phyloP scores from a whole-genome alignment of 1,140 invertebrate genomes.

The Nebria ingens region DNA sequence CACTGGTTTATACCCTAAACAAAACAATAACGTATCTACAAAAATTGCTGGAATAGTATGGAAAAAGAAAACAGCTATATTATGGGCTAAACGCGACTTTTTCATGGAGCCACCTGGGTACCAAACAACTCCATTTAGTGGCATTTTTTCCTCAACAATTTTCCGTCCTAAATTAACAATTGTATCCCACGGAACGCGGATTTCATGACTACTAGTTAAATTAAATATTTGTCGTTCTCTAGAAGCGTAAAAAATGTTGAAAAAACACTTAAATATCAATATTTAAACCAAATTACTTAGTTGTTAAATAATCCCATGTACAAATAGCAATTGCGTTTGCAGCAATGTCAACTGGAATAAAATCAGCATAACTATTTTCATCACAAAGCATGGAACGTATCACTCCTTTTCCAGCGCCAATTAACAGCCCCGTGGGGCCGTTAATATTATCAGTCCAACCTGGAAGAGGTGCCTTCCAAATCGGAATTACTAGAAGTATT shows the following conservation, averaged over 20 bases:
- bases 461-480: slow-evolving; percentile 66
- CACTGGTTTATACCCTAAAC: slow-evolving; percentile 75
- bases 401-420: slow-evolving; percentile 74
- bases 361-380: slow-evolving; percentile 66
- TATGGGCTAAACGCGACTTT: slow-evolving; percentile 59
- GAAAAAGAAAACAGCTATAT: slow-evolving; percentile 69
- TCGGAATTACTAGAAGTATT: slow-evolving; percentile 54
- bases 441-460: slow-evolving; percentile 95
- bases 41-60: slow-evolving; percentile 77
- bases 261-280: slow-evolving; percentile 16
- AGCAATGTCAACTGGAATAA: slow-evolving; percentile 74
- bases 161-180: slow-evolving; percentile 73
- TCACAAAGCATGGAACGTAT: slow-evolving; percentile 76
- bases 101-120: slow-evolving; percentile 86
- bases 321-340: slow-evolving; percentile 64
- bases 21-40: slow-evolving; percentile 60
- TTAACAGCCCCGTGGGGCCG: slow-evolving; percentile 69
- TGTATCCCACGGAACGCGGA: slow-evolving; percentile 72
- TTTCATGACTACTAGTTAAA: slow-evolving; percentile 62
- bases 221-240: slow-evolving; percentile 49
- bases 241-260: slow-evolving; percentile 22
- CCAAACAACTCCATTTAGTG: slow-evolving; percentile 71
- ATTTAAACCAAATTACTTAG: neutral
- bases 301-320: slow-evolving; percentile 46
- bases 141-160: slow-evolving; percentile 58